Evolutionary conservation across 2,888 invertebrate species (phyloP).

Genomic region (Sarcophaga rosellei): DNA sequence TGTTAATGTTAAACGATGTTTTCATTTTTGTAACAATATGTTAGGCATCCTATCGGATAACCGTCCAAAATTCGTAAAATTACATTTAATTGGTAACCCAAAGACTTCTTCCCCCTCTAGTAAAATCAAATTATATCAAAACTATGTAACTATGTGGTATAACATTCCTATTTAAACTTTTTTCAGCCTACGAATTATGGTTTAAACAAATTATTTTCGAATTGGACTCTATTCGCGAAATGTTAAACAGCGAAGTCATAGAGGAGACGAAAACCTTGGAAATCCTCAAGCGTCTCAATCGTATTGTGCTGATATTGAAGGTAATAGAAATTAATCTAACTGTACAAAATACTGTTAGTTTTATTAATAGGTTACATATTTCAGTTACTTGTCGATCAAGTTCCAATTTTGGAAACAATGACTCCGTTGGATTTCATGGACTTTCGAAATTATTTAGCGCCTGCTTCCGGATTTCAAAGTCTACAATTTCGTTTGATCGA

Average conservation of each 20-base stretch:
- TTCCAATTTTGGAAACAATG: conserved; percentile 99
- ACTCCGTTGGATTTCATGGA: conserved; percentile 99
- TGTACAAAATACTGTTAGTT: not conserved
- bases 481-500: conserved; percentile 97
- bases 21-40: too few species aligned
- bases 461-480: conserved; percentile 99
- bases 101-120: too few species aligned
- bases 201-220: conserved; percentile 99
- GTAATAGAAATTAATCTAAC: conserved; percentile 82
- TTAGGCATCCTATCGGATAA: too few species aligned
- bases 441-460: conserved; percentile 94
- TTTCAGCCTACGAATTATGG: conserved; percentile 97
- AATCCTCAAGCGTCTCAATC: conserved; percentile 93
- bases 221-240: conserved; percentile 93
- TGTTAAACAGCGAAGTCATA: conserved; percentile 88
- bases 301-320: conserved; percentile 95
- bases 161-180: not conserved
- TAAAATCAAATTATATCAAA: too few species aligned
- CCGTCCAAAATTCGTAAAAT: too few species aligned
- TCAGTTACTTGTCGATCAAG: conserved; percentile 97
- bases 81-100: too few species aligned
- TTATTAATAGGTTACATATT: not conserved
- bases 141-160: too few species aligned
- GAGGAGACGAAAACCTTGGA: conserved; percentile 96
- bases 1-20: too few species aligned